Percentiles rank a stretch among this genome's conserved stretches.
Evolutionary conservation across 2,113 vertebrate species (phyloP).

Genomic region (Pomatorhinus ruficollis): DNA sequence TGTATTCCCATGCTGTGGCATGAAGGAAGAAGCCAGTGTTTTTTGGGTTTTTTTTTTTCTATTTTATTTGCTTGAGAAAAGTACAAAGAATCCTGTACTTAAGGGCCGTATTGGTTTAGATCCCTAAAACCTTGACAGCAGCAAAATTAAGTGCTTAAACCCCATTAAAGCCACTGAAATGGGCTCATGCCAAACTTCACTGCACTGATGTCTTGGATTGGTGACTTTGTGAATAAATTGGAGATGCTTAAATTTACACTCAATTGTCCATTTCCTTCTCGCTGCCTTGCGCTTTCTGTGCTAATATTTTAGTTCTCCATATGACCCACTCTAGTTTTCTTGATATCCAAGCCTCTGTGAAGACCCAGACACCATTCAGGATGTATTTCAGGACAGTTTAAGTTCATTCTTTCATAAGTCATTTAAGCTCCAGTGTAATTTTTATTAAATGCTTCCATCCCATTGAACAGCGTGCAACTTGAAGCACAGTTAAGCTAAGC

Average conservation of each 20-base stretch:
- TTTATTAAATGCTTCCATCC: neutral
- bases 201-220: neutral
- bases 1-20: neutral
- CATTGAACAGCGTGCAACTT: neutral
- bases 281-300: fast-evolving
- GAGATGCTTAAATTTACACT: neutral
- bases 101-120: neutral
- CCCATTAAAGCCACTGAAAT: neutral
- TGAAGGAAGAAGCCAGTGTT: neutral
- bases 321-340: neutral
- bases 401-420: neutral
- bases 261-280: neutral
- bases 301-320: neutral
- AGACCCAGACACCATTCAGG: neutral
- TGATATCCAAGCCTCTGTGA: neutral
- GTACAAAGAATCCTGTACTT: neutral
- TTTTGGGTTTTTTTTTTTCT: neutral
- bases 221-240: neutral
- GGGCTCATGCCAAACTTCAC: neutral
- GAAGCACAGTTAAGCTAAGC: neutral
- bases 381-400: neutral
- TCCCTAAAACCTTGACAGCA: neutral
- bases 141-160: neutral
- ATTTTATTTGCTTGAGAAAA: neutral
- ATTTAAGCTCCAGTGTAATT: neutral